phyloP scores from a whole-genome alignment of 2,888 invertebrate species.

The Sepiola atlantica region DNA sequence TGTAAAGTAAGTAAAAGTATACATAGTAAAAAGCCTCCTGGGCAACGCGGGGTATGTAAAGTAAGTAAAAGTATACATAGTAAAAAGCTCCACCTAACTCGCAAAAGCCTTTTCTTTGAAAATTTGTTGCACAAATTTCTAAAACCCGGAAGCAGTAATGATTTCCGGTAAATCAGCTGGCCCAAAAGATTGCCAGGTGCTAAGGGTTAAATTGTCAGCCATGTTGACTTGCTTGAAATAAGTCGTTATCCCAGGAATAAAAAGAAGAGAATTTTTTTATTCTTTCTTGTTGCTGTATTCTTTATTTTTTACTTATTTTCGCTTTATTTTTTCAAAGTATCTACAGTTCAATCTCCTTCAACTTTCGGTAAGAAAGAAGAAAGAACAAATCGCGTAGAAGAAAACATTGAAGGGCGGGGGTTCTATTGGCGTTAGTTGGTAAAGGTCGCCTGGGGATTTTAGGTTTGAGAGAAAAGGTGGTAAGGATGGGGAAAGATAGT shows the following conservation, averaged over 20 bases:
- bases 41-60: not conserved
- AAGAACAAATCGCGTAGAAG: not conserved
- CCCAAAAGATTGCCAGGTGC: constrained; percentile 10
- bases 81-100: not conserved
- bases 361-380: not conserved
- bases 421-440: not conserved
- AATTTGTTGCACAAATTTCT: not conserved
- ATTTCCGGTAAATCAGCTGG: not conserved
- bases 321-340: not conserved
- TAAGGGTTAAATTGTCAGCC: not conserved
- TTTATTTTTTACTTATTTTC: not conserved
- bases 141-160: constrained; percentile 32
- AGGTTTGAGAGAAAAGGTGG: not conserved
- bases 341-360: not conserved
- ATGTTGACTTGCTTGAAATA: not conserved
- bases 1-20: too few relatives aligned
- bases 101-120: not conserved
- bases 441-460: not conserved
- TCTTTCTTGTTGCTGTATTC: not conserved
- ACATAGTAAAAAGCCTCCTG: too few relatives aligned
- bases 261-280: not conserved
- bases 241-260: not conserved
- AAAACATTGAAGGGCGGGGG: not conserved
- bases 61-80: not conserved
- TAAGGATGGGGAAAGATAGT: not conserved